Evolutionary conservation across 2,797 vertebrate genomes (phyloP).

Genomic region (Notoglanidium macrostoma): DNA sequence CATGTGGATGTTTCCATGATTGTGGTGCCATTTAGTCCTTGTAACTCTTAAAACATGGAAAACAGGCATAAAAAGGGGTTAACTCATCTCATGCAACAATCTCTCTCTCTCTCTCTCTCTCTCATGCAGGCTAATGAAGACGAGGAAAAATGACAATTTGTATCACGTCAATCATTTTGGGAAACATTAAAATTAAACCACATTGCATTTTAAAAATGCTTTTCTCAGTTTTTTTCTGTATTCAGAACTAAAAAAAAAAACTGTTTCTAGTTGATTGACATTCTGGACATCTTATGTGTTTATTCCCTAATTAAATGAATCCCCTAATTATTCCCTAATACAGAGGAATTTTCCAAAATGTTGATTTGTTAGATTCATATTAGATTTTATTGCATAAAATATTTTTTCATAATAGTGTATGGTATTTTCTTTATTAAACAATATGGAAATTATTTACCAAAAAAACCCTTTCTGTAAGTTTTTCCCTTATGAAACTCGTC

Average conservation of each 20-base stretch:
- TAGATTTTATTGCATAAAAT: neutral
- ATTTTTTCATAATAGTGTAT: neutral
- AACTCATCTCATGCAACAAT: neutral
- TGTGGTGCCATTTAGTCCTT: neutral
- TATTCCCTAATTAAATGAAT: neutral
- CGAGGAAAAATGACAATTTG: neutral
- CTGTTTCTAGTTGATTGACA: neutral
- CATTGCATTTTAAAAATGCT: neutral
- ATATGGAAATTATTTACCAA: neutral
- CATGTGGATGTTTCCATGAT: neutral
- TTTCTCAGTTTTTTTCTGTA: neutral
- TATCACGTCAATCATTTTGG: neutral
- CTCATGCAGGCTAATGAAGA: neutral
- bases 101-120: neutral
- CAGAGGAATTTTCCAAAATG: neutral
- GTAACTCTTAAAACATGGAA: neutral
- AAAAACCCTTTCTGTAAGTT: neutral
- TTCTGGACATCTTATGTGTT: neutral
- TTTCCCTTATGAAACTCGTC: neutral
- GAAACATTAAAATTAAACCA: neutral
- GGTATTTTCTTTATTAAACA: neutral
- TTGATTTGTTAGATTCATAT: neutral
- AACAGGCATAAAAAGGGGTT: neutral
- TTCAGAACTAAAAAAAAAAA: neutral
- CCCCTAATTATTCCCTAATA: neutral